These are phyloP conservation scores for Rhagonycha fulva DNA, from an alignment of 2,888 invertebrate species.

Conservation along the genomic window DNA sequence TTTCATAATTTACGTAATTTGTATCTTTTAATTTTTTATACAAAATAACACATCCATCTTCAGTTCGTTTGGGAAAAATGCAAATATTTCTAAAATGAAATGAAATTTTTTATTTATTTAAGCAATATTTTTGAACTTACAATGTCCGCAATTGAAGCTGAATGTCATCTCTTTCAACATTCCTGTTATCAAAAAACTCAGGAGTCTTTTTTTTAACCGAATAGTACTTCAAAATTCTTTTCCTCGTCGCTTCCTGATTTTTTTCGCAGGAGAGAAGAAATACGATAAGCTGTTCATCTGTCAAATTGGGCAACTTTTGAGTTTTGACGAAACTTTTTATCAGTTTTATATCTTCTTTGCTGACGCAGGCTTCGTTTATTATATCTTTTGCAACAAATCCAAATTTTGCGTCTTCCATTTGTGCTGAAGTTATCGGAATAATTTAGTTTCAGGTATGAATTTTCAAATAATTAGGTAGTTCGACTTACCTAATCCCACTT, in stretches of 20 bases:
- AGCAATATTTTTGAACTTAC: neutral
- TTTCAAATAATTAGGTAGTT: too few relatives aligned
- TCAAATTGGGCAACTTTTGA: conserved; percentile 44
- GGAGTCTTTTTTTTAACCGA: conserved; percentile 62
- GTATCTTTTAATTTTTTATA: conserved; percentile 64
- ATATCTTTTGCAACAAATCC: neutral
- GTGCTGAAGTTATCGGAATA: too few relatives aligned
- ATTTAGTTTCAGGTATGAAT: too few relatives aligned
- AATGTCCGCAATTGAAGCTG: conserved; percentile 47
- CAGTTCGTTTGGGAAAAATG: too few relatives aligned
- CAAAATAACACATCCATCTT: conserved; percentile 64
- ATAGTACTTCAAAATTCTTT: conserved; percentile 68
- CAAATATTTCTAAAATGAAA: too few relatives aligned
- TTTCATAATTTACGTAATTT: conserved; percentile 62
- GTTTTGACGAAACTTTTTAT: conserved; percentile 42
- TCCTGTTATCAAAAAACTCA: conserved; percentile 66
- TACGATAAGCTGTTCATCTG: conserved; percentile 66
- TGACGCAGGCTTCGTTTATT: conserved; percentile 38
- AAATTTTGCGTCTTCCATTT: too few relatives aligned
- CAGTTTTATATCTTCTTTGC: conserved; percentile 40
- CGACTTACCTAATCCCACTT: too few relatives aligned
- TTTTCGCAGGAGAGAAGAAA: conserved; percentile 68
- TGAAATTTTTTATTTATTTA: too few relatives aligned
- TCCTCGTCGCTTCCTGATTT: conserved; percentile 62
- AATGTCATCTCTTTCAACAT: conserved; percentile 52